A percentile compares a stretch with the other conserved stretches of the same genome.
Evolutionary conservation across 2,888 invertebrate genomes (phyloP).

Genomic region (Mantis religiosa): DNA sequence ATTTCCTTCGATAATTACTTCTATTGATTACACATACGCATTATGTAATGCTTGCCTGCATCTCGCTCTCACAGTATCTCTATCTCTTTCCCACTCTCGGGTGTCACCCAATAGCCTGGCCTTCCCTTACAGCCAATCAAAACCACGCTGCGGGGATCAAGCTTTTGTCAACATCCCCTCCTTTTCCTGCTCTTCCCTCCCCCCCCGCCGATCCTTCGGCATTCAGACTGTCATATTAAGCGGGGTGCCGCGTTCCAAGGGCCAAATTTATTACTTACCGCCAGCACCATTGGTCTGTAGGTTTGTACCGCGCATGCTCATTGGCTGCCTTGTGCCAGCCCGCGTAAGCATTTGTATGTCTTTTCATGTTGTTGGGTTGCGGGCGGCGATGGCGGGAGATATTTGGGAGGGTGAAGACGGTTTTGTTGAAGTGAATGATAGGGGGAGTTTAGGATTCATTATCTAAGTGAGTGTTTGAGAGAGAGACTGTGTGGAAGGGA

Average conservation of each 20-base stretch:
- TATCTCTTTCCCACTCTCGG: background rate
- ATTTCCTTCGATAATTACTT: slow-evolving; percentile 14
- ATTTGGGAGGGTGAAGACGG: slow-evolving; percentile 8
- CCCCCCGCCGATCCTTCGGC: slow-evolving; percentile 7
- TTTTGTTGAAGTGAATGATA: slow-evolving; percentile 26
- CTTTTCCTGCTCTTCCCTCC: background rate
- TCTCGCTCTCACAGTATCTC: background rate
- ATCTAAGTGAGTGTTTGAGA: slow-evolving; percentile 30
- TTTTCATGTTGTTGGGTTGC: background rate
- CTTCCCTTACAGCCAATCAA: slow-evolving; percentile 26
- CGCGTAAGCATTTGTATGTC: background rate
- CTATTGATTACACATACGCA: slow-evolving; percentile 22
- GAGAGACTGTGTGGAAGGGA: slow-evolving; percentile 18
- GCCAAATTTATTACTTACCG: slow-evolving; percentile 18
- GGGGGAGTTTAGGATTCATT: slow-evolving; percentile 31
- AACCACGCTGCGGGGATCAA: slow-evolving; percentile 20
- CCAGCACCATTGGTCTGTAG: slow-evolving; percentile 19
- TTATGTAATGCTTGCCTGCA: slow-evolving; percentile 6
- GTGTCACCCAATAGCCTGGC: slow-evolving; percentile 7
- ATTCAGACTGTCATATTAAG: background rate
- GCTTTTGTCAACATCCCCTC: slow-evolving; percentile 26
- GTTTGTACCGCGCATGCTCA: slow-evolving; percentile 24
- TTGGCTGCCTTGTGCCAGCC: slow-evolving; percentile 4
- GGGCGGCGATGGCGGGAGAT: background rate
- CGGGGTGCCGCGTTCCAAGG: background rate